Conservation (phyloP, 2,113 vertebrate genomes). For the Zapornia atra region DNA sequence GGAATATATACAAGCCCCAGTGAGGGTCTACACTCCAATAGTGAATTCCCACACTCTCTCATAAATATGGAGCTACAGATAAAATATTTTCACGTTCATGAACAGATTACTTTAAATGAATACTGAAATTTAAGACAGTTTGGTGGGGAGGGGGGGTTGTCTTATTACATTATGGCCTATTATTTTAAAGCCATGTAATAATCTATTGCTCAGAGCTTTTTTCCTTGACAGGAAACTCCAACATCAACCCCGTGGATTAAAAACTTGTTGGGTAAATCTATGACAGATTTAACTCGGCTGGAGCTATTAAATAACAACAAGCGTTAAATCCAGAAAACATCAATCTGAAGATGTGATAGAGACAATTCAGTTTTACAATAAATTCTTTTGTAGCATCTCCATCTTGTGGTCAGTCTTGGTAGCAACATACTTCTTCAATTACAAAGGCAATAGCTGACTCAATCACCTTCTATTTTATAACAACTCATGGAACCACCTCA, state of each 20-base stretch:
- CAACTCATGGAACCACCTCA: accelerated
- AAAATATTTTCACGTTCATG: not conserved
- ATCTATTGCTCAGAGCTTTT: not conserved
- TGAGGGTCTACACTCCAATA: not conserved
- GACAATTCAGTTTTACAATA: accelerated
- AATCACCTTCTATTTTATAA: not conserved
- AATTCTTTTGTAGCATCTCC: not conserved
- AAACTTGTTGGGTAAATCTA: not conserved
- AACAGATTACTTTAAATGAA: not conserved
- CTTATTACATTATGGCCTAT: not conserved
- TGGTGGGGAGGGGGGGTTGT: too few species aligned
- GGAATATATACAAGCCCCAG: not conserved
- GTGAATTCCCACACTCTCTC: not conserved
- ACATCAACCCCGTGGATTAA: not conserved
- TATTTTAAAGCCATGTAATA: not conserved
- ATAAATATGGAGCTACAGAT: not conserved
- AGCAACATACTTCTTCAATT: not conserved
- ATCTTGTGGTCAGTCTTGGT: not conserved
- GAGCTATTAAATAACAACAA: not conserved
- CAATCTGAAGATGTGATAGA: accelerated
- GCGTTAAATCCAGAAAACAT: accelerated
- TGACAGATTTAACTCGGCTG: not conserved
- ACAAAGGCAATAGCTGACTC: not conserved
- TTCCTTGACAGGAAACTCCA: not conserved
- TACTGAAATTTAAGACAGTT: not conserved